Base-by-base conservation (phyloP, 1,140 invertebrate species). In the Drosophila carrolli region DNA sequence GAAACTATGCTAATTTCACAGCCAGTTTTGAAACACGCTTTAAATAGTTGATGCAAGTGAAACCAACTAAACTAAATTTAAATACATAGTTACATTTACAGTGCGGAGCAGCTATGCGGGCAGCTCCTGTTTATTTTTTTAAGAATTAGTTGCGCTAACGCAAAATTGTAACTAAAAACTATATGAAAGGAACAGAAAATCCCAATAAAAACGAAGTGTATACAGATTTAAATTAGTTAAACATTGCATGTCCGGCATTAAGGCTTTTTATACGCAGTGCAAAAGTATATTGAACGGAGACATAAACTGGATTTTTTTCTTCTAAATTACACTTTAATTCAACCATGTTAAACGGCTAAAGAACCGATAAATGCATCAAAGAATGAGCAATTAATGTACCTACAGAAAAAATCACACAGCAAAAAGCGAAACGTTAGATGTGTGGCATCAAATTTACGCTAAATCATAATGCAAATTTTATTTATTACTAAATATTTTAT, bases 1-100 rank as follows among this genome's bases (percentile, higher is more conserved):
- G 56, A 84, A 85, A 78, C 75, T 90, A 90, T 76, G 86, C 81
- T 90, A 90, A 89, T 76, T 79, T 90, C 81, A 90, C 85, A 90
- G 85, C 85, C 85, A 90, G 84, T 89, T 90, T 90, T 90, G 72
- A 90, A 90, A 90, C 85, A 81, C 85, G 85, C 85, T 90, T 90
- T 90, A 90, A 90, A 73, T 75, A 88, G 70, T 75, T 85, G 78
- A 75, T 59, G 75, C 50, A 77, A 50, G 75, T 74, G 29, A 65
- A 65, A 66, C 48, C 32, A 56, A 63, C 74, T 61, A 71, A 67
- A 66, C 54, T 74, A 81, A 63, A 78, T 65, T 73, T 57, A 78
- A 78, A 77, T 58, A 70, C 57, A 88, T 82, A 86, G 75, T 76
- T 79, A 86, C 79, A 83, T 79, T 86, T 86, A 82, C 75, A 88